Percentiles rank a stretch among this genome's conserved stretches.
These are phyloP conservation scores for Orthonyx spaldingii DNA, from an alignment of 2,113 vertebrate genomes.

Conservation along the genomic window DNA sequence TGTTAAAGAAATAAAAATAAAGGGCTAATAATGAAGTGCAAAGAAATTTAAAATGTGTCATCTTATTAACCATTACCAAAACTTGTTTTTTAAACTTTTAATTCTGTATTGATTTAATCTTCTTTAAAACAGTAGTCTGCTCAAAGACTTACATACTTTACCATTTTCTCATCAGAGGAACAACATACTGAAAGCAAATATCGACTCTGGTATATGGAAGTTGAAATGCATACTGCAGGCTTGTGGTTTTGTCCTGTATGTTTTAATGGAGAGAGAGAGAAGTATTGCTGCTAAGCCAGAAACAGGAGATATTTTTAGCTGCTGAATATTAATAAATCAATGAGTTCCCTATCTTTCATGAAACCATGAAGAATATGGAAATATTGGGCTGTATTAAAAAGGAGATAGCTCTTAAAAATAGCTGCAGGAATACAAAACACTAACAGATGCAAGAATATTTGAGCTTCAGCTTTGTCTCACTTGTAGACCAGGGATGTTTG, in stretches of 20 bases:
- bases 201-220: not conserved
- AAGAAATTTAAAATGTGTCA: not conserved
- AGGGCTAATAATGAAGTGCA: not conserved
- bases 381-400: not conserved
- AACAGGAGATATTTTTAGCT: not conserved
- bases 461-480: not conserved
- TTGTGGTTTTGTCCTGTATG: not conserved
- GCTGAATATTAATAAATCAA: not conserved
- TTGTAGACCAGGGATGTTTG: not conserved
- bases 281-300: not conserved
- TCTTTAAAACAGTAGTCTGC: not conserved
- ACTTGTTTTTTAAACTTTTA: not conserved
- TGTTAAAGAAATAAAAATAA: not conserved
- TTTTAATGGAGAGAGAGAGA: not conserved
- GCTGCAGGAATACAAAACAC: not conserved
- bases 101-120: not conserved
- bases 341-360: not conserved
- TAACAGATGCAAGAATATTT: not conserved
- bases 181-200: not conserved
- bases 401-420: not conserved
- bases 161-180: not conserved
- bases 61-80: not conserved
- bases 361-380: not conserved
- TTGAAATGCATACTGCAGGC: not conserved
- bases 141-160: not conserved